phyloP scores from a whole-genome alignment of 2,888 invertebrate species.

The Drymonia ruficornis region DNA sequence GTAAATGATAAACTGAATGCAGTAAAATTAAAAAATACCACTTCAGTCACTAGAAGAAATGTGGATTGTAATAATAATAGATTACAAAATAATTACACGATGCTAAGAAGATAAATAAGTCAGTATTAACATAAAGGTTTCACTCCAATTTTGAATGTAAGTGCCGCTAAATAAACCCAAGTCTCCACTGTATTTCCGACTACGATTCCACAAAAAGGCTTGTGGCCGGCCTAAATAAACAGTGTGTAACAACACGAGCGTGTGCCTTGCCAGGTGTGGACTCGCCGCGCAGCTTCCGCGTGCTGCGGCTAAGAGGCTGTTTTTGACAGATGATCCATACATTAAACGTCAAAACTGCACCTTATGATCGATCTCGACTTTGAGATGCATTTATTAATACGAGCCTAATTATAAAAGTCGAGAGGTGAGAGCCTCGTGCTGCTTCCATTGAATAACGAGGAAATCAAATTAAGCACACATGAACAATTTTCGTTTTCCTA shows the following conservation, averaged over 20 bases:
- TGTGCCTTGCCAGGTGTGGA: conserved; percentile 11
- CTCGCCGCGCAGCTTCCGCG: conserved; percentile 11
- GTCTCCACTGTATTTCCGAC: background rate
- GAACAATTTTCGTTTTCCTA: conserved; percentile 16
- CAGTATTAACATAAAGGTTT: background rate
- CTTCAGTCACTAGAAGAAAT: too few relatives aligned
- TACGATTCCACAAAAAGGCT: conserved; percentile 16
- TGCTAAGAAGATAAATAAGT: too few relatives aligned
- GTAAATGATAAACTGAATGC: too few relatives aligned
- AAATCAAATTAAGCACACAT: conserved; percentile 18
- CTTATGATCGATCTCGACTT: too few relatives aligned
- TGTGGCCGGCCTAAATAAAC: conserved; percentile 23
- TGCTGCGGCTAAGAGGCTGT: conserved; percentile 23
- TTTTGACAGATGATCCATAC: too few relatives aligned
- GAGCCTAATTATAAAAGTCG: conserved; percentile 23
- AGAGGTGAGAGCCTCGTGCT: conserved; percentile 21
- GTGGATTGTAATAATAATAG: too few relatives aligned
- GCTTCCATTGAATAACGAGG: conserved; percentile 13
- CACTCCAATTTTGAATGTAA: background rate
- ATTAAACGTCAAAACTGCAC: too few relatives aligned
- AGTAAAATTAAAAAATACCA: too few relatives aligned
- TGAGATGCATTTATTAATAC: too few relatives aligned
- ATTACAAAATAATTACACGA: too few relatives aligned
- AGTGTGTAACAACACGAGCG: conserved; percentile 7
- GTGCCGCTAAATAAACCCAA: background rate